phyloP scores from a whole-genome alignment of 2,113 vertebrate species.

The Stigmatopora argus region DNA sequence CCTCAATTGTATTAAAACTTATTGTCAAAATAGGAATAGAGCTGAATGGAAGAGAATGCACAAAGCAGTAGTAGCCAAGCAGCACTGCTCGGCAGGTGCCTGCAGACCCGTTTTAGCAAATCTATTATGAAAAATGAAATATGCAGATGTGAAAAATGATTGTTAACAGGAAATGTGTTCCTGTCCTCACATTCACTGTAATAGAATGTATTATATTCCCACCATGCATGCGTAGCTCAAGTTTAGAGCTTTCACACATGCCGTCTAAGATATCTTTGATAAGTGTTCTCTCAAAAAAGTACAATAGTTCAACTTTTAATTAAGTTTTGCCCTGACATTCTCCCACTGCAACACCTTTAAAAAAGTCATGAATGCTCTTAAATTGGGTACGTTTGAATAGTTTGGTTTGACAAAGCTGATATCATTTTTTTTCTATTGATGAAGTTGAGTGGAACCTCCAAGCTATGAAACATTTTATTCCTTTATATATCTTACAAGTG shows the following conservation, averaged over 20 bases:
- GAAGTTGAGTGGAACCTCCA: background rate
- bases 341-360: background rate
- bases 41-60: slow-evolving; percentile 21
- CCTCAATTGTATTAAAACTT: slow-evolving; percentile 41
- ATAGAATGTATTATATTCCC: slow-evolving; percentile 20
- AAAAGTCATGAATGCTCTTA: background rate
- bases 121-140: slow-evolving; percentile 64
- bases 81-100: slow-evolving; percentile 60
- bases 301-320: slow-evolving; percentile 1
- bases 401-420: background rate
- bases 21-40: slow-evolving; percentile 47
- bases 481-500: too few species aligned
- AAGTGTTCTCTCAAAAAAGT: background rate
- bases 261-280: slow-evolving; percentile 2
- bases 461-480: background rate
- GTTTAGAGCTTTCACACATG: slow-evolving; percentile 1
- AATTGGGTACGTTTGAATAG: background rate
- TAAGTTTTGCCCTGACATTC: background rate
- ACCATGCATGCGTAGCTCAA: background rate
- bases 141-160: slow-evolving; percentile 58
- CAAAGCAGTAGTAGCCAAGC: slow-evolving; percentile 35
- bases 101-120: slow-evolving; percentile 56
- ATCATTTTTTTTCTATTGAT: background rate
- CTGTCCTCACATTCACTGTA: slow-evolving; percentile 27
- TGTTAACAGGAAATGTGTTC: slow-evolving; percentile 48